These are phyloP conservation scores for Sternotherus odoratus DNA, from an alignment of 2,797 vertebrate genomes.

Conservation along the genomic window DNA sequence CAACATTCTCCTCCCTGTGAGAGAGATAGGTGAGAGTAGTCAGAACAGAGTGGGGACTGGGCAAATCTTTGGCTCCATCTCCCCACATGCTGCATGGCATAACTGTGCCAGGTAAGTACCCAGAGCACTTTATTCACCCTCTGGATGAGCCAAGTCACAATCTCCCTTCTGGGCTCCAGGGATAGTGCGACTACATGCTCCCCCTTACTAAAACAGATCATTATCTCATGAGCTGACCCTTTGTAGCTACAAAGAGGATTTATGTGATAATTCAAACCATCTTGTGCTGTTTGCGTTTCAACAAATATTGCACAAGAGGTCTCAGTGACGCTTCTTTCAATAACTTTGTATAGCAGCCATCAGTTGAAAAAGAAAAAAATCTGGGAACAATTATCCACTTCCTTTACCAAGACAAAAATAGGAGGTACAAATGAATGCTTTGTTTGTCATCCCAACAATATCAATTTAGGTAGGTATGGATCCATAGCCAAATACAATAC, in stretches of 20 bases:
- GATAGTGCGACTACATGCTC: background rate
- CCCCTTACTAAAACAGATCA: background rate
- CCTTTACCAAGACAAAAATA: background rate
- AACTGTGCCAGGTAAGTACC: background rate
- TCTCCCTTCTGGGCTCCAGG: background rate
- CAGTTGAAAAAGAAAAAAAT: background rate
- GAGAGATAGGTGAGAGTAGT: background rate
- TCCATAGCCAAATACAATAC: background rate
- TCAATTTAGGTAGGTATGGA: background rate
- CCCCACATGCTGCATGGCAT: background rate
- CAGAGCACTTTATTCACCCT: background rate
- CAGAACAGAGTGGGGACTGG: background rate
- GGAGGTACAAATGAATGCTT: background rate
- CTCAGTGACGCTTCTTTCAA: background rate
- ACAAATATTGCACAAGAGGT: background rate
- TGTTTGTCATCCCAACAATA: background rate
- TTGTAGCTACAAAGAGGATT: too few relatives aligned
- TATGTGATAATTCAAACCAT: too few relatives aligned
- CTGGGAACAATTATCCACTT: background rate
- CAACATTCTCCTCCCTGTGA: background rate
- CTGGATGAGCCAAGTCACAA: background rate
- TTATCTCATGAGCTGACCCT: too few relatives aligned
- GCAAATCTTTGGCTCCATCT: background rate
- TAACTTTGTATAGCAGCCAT: background rate
- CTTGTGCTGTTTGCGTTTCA: background rate